Percentiles rank a stretch among this genome's conserved stretches.
Conservation (phyloP, 2,113 vertebrate species). For the Pitta sordida region DNA sequence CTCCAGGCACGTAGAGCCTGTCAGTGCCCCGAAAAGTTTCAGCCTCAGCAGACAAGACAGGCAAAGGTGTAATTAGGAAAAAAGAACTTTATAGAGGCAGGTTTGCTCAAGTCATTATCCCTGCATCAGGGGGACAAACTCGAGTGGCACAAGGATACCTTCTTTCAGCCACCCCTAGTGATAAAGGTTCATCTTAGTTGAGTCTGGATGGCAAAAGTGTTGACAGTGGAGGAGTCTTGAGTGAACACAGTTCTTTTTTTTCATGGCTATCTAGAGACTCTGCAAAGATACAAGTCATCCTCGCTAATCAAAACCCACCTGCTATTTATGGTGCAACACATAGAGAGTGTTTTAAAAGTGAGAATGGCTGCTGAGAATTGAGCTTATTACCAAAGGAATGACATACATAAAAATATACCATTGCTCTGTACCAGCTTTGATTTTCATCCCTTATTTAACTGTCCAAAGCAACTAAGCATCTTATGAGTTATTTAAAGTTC, state of each 20-base stretch:
- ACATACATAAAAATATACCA: not conserved
- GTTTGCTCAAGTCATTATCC: not conserved
- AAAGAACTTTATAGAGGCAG: not conserved
- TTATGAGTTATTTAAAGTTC: not conserved
- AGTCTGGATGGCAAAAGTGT: not conserved
- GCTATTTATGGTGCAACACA: not conserved
- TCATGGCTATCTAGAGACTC: not conserved
- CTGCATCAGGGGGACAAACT: fast-evolving
- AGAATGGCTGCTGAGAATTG: not conserved
- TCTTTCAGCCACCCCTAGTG: not conserved
- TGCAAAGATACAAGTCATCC: not conserved
- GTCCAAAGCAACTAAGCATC: not conserved
- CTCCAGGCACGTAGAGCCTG: fast-evolving
- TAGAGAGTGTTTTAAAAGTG: not conserved
- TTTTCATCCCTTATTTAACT: not conserved
- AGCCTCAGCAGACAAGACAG: not conserved
- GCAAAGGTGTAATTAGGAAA: not conserved
- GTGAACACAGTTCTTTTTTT: not conserved
- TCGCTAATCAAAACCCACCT: not conserved
- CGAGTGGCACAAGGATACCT: not conserved
- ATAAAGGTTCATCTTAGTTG: not conserved
- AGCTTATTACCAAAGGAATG: not conserved
- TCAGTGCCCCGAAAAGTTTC: fast-evolving
- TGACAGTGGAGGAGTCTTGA: not conserved
- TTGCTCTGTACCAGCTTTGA: not conserved